Conservation (phyloP, 2,888 invertebrate species). For the Exocentrus adspersus region DNA sequence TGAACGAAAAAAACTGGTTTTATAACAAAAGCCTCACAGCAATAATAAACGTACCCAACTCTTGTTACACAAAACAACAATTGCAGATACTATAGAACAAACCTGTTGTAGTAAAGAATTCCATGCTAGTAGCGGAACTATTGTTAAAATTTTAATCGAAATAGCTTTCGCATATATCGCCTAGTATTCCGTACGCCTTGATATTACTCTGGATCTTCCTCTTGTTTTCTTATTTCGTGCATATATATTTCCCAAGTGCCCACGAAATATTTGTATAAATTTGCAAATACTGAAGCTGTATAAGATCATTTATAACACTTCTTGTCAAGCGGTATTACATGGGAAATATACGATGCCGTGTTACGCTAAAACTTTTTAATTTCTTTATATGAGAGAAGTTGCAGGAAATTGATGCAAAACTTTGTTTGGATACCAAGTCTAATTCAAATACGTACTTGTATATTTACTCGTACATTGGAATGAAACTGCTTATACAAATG, state of each 20-base stretch:
- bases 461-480: too few relatives aligned
- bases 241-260: constrained; percentile 40
- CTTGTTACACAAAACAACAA: neutral
- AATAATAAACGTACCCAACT: too few relatives aligned
- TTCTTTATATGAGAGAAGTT: constrained; percentile 11
- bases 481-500: too few relatives aligned
- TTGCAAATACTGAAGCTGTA: constrained; percentile 39
- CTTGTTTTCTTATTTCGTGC: constrained; percentile 36
- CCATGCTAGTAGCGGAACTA: neutral
- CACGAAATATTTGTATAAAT: constrained; percentile 40
- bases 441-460: too few relatives aligned
- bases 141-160: constrained; percentile 32
- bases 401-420: neutral
- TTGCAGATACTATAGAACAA: neutral
- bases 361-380: constrained; percentile 15
- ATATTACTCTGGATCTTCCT: constrained; percentile 31
- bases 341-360: constrained; percentile 26
- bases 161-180: constrained; percentile 29
- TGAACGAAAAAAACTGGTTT: too few relatives aligned
- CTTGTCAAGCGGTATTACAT: constrained; percentile 32
- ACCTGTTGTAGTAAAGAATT: constrained; percentile 6
- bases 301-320: constrained; percentile 42
- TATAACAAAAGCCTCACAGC: too few relatives aligned
- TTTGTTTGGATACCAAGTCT: neutral
- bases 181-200: constrained; percentile 19